Base-by-base conservation (phyloP, 1,140 invertebrate genomes). In the Drosophila orena region DNA sequence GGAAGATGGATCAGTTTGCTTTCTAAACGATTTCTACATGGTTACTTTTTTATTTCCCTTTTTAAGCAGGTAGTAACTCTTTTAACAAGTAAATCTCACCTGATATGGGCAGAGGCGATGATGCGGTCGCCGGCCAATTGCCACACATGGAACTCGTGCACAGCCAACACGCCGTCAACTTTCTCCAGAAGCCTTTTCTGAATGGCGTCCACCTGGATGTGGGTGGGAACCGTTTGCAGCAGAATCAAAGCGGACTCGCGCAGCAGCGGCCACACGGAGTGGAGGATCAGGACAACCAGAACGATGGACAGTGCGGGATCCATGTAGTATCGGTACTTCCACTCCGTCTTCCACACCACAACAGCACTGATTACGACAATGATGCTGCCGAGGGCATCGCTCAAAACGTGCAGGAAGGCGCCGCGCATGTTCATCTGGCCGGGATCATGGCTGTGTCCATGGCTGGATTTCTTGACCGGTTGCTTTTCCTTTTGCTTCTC, bases 391-490 rank as follows among this genome's bases (percentile, higher is more conserved):
- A 99, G 93, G 22, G 98, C 98, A 94, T 99, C 99, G 24, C 98
- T 98, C 5, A 99, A 91, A 5, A 99, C 96, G 93, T 99, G 99
- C 44, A 99, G 94, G 92, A 99, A 99, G 1, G 99, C 99, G 15
- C 98, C 98, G 50, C 96, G 94, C 97, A 99, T 99, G 91, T 99
- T 99, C 96, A 99, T 96, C 88, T 98, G 96, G 24, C 95, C 95
- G 1, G 96, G 94, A 81, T 95, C 94, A 64, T 94, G 93, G 53
- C 93, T 92, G 74, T 95, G 94, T 3, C 93, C 92, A 72, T 95
- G 94, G 35, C 92, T 78, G 4, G 85, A 78, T 43, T 91, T 80
- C 58, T 92, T 92, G 7, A 81, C 69, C 6, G 47, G 72, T 44
- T 90, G 72, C 53, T 92, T 92, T 52, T 92, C 91, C 74, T 92